Percentiles rank a stretch among this genome's conserved stretches.
phyloP scores from a whole-genome alignment of 2,797 vertebrate genomes.

The Cryptoprocta ferox region DNA sequence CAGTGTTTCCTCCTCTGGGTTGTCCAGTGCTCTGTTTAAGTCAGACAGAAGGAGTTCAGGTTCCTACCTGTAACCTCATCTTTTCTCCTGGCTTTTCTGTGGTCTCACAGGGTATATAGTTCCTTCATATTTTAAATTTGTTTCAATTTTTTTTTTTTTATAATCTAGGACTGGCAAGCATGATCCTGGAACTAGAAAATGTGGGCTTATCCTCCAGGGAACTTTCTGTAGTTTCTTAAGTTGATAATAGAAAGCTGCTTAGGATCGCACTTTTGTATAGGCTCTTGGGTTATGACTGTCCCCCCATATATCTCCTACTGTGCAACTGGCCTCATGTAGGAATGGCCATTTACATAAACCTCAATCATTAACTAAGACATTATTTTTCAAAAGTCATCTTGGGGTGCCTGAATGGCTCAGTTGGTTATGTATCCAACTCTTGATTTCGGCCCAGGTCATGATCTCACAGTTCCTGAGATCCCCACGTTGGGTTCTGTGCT shows the following conservation, averaged over 20 bases:
- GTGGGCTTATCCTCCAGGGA: background rate
- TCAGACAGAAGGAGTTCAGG: background rate
- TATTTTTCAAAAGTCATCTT: background rate
- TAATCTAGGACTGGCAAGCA: background rate
- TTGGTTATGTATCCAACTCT: too few relatives aligned
- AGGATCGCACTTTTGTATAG: background rate
- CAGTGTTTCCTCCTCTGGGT: background rate
- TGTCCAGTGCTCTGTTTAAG: background rate
- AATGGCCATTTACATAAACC: background rate
- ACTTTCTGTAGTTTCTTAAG: background rate
- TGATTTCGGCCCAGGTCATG: too few relatives aligned
- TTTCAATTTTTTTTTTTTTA: conserved; percentile 46
- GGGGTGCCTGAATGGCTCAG: too few relatives aligned
- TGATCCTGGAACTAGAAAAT: background rate
- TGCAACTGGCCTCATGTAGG: background rate
- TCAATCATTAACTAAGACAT: background rate
- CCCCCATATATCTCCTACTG: background rate
- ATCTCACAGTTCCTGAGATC: too few relatives aligned
- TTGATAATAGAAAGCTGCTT: background rate
- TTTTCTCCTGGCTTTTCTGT: conserved; percentile 2
- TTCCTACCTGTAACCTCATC: background rate
- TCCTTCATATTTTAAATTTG: background rate
- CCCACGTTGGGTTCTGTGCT: too few relatives aligned
- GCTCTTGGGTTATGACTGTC: background rate
- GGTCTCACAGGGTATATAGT: background rate